phyloP scores from a whole-genome alignment of 2,113 vertebrate species.

The Stegastes partitus region DNA sequence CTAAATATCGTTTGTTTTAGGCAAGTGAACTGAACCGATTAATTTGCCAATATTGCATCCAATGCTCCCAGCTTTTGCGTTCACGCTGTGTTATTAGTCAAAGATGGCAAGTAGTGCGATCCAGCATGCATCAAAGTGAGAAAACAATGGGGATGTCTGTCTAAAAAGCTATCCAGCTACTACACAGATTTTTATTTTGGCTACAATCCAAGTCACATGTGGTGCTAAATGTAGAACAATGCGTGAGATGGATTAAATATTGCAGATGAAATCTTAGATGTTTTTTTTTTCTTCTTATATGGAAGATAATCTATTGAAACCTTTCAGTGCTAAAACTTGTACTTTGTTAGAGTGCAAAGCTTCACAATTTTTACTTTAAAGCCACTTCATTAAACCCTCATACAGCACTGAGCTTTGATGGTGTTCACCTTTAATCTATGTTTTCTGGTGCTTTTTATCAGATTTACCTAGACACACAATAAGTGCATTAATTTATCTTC shows the following conservation, averaged over 20 bases:
- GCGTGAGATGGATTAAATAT: conserved; percentile 22
- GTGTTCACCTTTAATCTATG: not conserved
- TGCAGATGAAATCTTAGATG: not conserved
- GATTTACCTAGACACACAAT: too few relatives aligned
- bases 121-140: not conserved
- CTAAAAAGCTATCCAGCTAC: not conserved
- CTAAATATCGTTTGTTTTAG: conserved; percentile 74
- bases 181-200: conserved; percentile 43
- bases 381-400: not conserved
- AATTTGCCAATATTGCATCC: conserved; percentile 23
- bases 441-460: not conserved
- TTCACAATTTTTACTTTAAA: not conserved
- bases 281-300: not conserved
- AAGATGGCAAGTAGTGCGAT: not conserved
- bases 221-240: conserved; percentile 48
- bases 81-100: not conserved
- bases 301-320: not conserved
- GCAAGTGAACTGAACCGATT: conserved; percentile 43
- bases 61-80: conserved; percentile 1
- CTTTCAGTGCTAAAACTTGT: not conserved
- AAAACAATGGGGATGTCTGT: conserved; percentile 22
- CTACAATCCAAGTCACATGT: conserved; percentile 49
- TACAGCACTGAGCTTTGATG: not conserved
- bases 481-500: too few relatives aligned
- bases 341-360: not conserved